Evolutionary conservation across 2,888 invertebrate species (phyloP).

Genomic region (Terebella lapidaria): DNA sequence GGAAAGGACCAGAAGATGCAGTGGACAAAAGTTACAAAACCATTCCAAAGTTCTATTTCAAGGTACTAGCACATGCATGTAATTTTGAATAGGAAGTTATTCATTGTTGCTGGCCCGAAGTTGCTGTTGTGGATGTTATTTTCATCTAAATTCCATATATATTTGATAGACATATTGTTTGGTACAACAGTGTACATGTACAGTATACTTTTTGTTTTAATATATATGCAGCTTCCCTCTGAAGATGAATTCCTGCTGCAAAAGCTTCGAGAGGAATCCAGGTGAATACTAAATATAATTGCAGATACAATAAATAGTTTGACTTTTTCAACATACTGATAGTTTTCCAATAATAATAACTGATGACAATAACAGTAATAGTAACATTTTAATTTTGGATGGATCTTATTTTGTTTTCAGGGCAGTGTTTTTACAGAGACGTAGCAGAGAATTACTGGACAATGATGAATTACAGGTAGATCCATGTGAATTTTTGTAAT

Average conservation of each 20-base stretch:
- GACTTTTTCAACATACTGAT: no score
- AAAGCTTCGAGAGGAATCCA: constrained; percentile 80
- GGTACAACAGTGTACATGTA: no score
- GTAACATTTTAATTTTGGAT: no score
- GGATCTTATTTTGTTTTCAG: constrained; percentile 53
- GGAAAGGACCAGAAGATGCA: constrained; percentile 33
- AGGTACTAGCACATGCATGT: constrained; percentile 29
- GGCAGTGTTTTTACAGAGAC: constrained; percentile 78
- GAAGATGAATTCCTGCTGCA: constrained; percentile 72
- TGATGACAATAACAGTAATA: no score
- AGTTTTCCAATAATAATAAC: no score
- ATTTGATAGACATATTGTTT: no score
- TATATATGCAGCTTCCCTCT: constrained; percentile 64
- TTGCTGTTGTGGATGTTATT: no score
- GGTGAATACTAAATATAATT: no score
- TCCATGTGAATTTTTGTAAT: neutral
- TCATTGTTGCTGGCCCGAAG: no score
- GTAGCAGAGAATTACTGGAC: constrained; percentile 76
- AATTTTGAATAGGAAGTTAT: neutral
- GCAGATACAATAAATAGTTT: no score
- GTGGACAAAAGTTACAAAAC: constrained; percentile 28
- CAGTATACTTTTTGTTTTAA: no score
- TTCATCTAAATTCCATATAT: no score
- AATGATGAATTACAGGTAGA: constrained; percentile 69
- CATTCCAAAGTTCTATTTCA: constrained; percentile 49